A percentile compares a stretch with the other conserved stretches of the same genome.
Evolutionary conservation across 2,797 vertebrate genomes (phyloP).

Genomic region (Urophycis tenuis): DNA sequence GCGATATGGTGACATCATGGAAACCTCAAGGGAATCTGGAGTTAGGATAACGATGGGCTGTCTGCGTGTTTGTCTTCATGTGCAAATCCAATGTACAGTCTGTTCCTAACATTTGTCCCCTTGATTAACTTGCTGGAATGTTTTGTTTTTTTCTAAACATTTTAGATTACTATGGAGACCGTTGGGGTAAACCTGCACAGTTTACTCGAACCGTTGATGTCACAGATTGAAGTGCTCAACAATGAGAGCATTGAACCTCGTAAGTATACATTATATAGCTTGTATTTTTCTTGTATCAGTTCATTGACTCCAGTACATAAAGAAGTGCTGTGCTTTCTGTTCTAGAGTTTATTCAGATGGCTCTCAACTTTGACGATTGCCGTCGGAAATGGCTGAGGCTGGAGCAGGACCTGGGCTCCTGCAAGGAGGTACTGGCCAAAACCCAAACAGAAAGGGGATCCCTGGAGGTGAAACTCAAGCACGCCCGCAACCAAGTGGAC

Average conservation of each 20-base stretch:
- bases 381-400: conserved; percentile 79
- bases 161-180: conserved; percentile 71
- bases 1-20: neutral
- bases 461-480: conserved; percentile 93
- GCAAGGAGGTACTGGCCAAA: conserved; percentile 85
- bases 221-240: conserved; percentile 79
- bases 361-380: conserved; percentile 84
- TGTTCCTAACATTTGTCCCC: neutral
- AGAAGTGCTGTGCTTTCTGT: neutral
- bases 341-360: conserved; percentile 90
- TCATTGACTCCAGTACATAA: neutral
- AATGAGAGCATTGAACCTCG: conserved; percentile 84
- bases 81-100: neutral
- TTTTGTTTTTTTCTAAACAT: neutral
- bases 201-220: conserved; percentile 77
- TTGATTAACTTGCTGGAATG: neutral
- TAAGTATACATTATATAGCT: conserved; percentile 68
- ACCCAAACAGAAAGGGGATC: conserved; percentile 82
- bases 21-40: neutral
- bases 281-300: neutral
- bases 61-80: neutral
- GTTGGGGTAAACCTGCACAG: conserved; percentile 72
- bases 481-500: conserved; percentile 95
- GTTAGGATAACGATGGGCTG: neutral
- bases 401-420: conserved; percentile 77